phyloP scores from a whole-genome alignment of 2,888 invertebrate species.

The Andrena praecox region DNA sequence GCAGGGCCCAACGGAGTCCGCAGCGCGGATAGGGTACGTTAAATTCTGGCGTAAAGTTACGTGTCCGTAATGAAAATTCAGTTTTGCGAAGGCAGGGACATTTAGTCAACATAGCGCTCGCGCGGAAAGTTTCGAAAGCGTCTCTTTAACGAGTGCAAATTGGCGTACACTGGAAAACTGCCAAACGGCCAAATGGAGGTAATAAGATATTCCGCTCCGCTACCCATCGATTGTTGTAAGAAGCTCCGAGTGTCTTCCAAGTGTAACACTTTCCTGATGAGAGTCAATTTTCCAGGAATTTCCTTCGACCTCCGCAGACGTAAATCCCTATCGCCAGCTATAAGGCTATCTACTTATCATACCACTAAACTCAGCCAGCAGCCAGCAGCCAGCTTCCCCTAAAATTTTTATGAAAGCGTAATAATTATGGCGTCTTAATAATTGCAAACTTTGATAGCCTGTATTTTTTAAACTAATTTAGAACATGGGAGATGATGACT shows the following conservation, averaged over 20 bases:
- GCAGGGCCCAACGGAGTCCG: not conserved
- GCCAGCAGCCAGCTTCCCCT: not conserved
- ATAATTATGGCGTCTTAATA: no score
- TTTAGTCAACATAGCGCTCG: slow-evolving; percentile 37
- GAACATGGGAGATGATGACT: no score
- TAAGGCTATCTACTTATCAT: not conserved
- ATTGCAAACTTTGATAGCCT: no score
- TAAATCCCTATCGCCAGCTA: not conserved
- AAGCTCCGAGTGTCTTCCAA: slow-evolving; percentile 27
- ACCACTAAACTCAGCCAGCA: not conserved
- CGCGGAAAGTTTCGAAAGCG: slow-evolving; percentile 41
- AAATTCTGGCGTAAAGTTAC: slow-evolving; percentile 10
- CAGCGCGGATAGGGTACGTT: not conserved
- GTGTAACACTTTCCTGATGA: slow-evolving; percentile 39
- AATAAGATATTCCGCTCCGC: slow-evolving; percentile 59
- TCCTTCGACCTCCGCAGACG: not conserved
- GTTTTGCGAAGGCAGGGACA: slow-evolving; percentile 2
- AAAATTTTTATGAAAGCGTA: no score
- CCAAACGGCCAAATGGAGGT: slow-evolving; percentile 56
- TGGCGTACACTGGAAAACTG: slow-evolving; percentile 60
- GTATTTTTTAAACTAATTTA: no score
- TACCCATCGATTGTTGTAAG: slow-evolving; percentile 58
- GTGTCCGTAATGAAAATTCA: slow-evolving; percentile 46
- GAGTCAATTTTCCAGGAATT: slow-evolving; percentile 36
- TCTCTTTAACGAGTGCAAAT: slow-evolving; percentile 67